Conservation (phyloP, 2,797 vertebrate genomes). For the Sebastes ruberrimus region DNA sequence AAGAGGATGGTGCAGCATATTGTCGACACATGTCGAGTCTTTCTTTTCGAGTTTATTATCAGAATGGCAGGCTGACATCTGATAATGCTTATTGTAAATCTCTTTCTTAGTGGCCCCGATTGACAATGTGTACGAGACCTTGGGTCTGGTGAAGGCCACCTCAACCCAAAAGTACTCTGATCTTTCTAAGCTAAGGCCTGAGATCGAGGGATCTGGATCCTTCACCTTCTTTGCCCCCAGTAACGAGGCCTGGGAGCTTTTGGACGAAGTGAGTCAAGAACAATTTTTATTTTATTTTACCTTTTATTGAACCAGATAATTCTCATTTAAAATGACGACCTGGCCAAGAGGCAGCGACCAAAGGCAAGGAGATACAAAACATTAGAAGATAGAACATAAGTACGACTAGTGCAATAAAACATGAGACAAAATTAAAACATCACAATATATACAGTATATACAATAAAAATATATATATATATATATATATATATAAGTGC, state of each 20-base stretch:
- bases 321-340: no score
- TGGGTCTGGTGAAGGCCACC: constrained; percentile 89
- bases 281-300: no score
- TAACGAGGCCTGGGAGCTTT: constrained; percentile 93
- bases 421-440: no score
- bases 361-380: no score
- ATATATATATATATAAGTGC: no score
- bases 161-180: constrained; percentile 90
- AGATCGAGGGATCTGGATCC: constrained; percentile 94
- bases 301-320: no score
- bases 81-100: not conserved
- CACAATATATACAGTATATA: no score
- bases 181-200: constrained; percentile 87
- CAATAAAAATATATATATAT: no score
- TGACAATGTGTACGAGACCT: constrained; percentile 92
- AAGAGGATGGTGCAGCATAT: not conserved
- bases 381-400: no score
- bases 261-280: constrained; percentile 85
- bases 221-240: constrained; percentile 96
- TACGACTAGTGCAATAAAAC: no score
- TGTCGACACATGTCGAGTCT: constrained; percentile 8
- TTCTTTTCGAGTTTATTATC: not conserved
- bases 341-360: no score
- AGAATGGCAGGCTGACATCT: not conserved
- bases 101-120: constrained; percentile 90